Evolutionary conservation across 1,140 invertebrate genomes (phyloP).

Genomic region (Portunus trituberculatus): DNA sequence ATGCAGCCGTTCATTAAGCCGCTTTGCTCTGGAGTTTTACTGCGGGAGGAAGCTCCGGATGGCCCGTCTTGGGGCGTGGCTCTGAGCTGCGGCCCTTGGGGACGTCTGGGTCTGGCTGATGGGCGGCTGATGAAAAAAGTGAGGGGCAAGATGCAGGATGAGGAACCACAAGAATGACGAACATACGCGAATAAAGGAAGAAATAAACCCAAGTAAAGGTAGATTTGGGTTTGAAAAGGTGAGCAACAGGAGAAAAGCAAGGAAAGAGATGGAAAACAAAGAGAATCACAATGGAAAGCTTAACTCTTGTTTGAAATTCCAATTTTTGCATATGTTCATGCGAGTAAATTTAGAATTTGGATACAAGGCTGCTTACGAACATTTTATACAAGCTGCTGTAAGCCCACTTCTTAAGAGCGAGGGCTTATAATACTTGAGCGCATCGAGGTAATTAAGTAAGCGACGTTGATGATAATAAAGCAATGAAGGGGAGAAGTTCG

Average conservation of each 20-base stretch:
- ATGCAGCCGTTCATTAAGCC: neutral
- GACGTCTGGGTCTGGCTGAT: neutral
- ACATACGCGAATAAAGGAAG: neutral
- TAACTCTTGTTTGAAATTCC: neutral
- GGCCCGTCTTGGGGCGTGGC: neutral
- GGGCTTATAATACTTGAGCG: neutral
- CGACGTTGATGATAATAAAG: neutral
- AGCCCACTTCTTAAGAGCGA: neutral
- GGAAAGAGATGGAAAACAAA: neutral
- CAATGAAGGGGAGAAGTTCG: neutral
- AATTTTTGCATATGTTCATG: neutral
- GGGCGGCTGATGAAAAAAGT: neutral
- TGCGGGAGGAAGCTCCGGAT: neutral
- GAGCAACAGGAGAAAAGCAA: neutral
- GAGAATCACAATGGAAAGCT: neutral
- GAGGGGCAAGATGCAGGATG: neutral
- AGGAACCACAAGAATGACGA: neutral
- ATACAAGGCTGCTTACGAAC: neutral
- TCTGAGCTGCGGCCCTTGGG: neutral
- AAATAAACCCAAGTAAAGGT: neutral
- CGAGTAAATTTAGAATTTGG: neutral
- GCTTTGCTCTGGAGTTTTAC: neutral
- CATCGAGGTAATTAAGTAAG: slow-evolving; percentile 1
- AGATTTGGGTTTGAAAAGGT: neutral
- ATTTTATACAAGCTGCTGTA: neutral